A percentile compares a stretch with the other conserved stretches of the same genome.
Evolutionary conservation across 2,888 invertebrate genomes (phyloP).

Genomic region (Leptopterna dolabrata): DNA sequence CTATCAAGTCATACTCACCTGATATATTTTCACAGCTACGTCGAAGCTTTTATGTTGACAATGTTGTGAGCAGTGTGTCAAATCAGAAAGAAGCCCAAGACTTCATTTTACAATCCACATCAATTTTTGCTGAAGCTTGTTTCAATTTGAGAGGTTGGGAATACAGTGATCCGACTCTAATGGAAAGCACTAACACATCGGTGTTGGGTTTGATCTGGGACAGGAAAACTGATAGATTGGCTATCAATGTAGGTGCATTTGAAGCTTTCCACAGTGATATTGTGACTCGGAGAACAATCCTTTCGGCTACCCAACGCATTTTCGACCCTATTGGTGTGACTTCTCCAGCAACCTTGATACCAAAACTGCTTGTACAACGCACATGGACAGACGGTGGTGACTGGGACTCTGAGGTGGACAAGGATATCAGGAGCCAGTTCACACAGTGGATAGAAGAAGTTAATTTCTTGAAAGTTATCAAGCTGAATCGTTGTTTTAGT

Average conservation of each 20-base stretch:
- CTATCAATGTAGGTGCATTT: no score
- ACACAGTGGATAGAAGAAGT: constrained; percentile 1
- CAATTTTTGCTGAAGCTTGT: not conserved
- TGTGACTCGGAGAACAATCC: constrained; percentile 57
- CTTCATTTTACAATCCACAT: not conserved
- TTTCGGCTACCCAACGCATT: no score
- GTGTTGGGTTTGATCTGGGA: no score
- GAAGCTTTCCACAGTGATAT: not conserved
- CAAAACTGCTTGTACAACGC: constrained; percentile 62
- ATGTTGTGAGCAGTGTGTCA: no score
- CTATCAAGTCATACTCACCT: no score
- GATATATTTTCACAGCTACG: not conserved
- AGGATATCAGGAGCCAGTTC: constrained; percentile 19
- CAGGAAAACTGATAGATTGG: no score
- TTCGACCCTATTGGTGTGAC: constrained; percentile 63
- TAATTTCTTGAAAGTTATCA: no score
- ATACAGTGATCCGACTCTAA: not conserved
- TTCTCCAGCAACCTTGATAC: constrained; percentile 58
- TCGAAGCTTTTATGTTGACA: not conserved
- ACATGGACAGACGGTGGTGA: constrained; percentile 43
- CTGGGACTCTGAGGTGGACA: constrained; percentile 35
- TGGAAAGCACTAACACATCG: constrained; percentile 4
- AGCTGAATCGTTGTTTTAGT: not conserved
- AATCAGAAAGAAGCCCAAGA: not conserved
- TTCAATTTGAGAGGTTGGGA: constrained; percentile 16